These are phyloP conservation scores for Marcusenius ussheri DNA, from an alignment of 2,113 vertebrate genomes.

Conservation along the genomic window DNA sequence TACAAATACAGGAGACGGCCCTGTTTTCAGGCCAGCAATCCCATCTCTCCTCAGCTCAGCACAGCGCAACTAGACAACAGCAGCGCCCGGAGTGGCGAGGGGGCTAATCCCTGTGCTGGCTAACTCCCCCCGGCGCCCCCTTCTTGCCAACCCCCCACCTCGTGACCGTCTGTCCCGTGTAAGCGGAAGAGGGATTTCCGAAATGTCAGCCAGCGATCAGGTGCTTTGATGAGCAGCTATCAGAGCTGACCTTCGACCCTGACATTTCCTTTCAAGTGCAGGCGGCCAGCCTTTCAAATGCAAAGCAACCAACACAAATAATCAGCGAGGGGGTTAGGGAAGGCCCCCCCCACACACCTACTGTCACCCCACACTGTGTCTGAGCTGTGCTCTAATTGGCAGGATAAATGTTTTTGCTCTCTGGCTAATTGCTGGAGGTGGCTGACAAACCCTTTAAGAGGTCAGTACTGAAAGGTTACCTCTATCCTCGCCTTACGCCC, in stretches of 20 bases:
- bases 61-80: not conserved
- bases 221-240: constrained; percentile 35
- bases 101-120: constrained; percentile 23
- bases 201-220: constrained; percentile 38
- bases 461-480: constrained; percentile 19
- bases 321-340: not conserved
- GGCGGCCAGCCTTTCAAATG: constrained; percentile 41
- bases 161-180: constrained; percentile 6
- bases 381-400: constrained; percentile 39
- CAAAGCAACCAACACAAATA: constrained; percentile 29
- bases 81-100: not conserved
- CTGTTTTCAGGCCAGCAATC: not conserved
- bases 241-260: constrained; percentile 44
- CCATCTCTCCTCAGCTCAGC: not conserved
- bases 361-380: constrained; percentile 4
- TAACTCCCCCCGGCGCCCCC: not conserved
- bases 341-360: constrained; percentile 14
- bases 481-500: not conserved
- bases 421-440: constrained; percentile 22
- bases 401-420: constrained; percentile 34
- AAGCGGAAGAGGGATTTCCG: not conserved
- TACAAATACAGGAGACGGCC: not conserved
- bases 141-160: constrained; percentile 3
- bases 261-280: constrained; percentile 54
- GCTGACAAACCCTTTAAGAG: constrained; percentile 11